phyloP scores from a whole-genome alignment of 2,113 vertebrate genomes.

The Oenanthe melanoleuca region DNA sequence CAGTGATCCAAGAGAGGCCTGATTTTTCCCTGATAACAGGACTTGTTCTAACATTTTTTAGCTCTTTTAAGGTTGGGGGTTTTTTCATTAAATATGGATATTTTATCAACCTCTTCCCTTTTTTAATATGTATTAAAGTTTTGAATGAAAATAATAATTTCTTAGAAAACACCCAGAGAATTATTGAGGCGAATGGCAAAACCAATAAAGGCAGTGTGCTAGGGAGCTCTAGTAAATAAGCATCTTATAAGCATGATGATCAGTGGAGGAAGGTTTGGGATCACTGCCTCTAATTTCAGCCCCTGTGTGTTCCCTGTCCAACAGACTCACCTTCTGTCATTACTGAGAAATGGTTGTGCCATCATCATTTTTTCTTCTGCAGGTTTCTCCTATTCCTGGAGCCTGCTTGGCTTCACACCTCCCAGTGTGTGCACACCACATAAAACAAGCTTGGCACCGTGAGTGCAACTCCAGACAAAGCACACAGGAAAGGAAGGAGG shows the following conservation, averaged over 20 bases:
- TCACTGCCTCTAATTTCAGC: not conserved
- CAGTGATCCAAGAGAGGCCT: not conserved
- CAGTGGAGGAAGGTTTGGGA: not conserved
- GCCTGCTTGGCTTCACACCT: constrained; percentile 52
- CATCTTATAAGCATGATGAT: not conserved
- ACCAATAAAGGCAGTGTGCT: not conserved
- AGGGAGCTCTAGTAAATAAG: not conserved
- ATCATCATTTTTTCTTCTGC: not conserved
- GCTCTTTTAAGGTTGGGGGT: not conserved
- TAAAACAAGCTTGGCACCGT: accelerated
- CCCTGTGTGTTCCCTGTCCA: not conserved
- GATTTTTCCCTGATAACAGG: not conserved
- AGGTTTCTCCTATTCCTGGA: constrained; percentile 78
- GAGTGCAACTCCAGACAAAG: not conserved
- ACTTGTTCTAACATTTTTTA: not conserved
- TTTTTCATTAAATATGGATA: not conserved
- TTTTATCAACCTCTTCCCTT: not conserved
- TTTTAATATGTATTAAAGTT: not conserved
- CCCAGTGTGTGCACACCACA: accelerated
- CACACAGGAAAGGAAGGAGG: accelerated
- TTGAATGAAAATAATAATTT: not conserved
- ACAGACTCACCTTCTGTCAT: not conserved
- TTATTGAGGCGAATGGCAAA: not conserved
- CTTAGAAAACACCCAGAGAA: not conserved
- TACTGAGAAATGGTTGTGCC: not conserved